Base-by-base conservation (phyloP, 2,888 invertebrate species). In the Euphydryas editha region DNA sequence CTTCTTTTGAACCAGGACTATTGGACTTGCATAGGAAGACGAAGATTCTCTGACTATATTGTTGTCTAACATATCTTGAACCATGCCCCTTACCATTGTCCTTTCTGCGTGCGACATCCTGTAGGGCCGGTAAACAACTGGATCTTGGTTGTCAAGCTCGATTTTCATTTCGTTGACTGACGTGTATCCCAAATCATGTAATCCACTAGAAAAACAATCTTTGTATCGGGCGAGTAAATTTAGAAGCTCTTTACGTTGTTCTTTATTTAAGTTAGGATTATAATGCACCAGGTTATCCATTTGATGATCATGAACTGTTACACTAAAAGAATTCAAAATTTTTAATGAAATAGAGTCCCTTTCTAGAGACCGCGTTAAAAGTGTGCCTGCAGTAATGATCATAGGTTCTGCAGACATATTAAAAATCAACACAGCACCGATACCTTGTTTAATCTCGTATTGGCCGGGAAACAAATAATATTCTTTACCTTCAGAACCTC, bases 401-500 rank as follows among this genome's bases (percentile, higher is more conserved):
- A 47, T 18, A 20, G 47, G 47, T 47, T 47, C 6, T 20, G 18
- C 0, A 1, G 18, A 6, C 8, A 20, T 11, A 11, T 18, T 8
- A 3, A 8, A 47, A 47, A 47, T 47, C 10, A 47, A 11, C 20
- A 47, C 20, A 20, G 47, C 18, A 11, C 47, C 47, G 18, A 18
- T 18, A 24, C 62, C 62, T 15, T 62, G 18, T 18, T 30, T 62
- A 3, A 62, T 18, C 20, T 46, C 46, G 42, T 56, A 62, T 36
- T 62, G 39, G 0, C 56, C 60, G 8, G 56, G 56, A 15, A 65
- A 20, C 37, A 65, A 36, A 57, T 60, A 65, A 39, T 30, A 65
- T 20, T 47, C 49, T 7, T 10, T 49, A 10, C 21, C 47, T 20
- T 11, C 17, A 17, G 10, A 21, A 13, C 60, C n/a, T n/a, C n/a